phyloP scores from a whole-genome alignment of 2,113 vertebrate species.

The Abramis brama region DNA sequence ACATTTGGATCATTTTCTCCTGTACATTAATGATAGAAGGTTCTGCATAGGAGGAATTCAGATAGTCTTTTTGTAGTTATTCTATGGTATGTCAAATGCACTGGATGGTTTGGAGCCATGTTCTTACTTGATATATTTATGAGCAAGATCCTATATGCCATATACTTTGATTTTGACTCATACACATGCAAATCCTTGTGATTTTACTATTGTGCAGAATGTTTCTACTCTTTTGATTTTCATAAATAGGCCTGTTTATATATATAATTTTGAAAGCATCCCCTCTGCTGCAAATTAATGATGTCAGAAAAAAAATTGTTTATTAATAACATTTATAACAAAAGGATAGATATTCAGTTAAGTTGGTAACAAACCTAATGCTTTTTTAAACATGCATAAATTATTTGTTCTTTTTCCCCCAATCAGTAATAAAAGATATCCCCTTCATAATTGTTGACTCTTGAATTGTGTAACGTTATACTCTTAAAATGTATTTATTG shows the following conservation, averaged over 20 bases:
- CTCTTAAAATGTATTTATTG: not conserved
- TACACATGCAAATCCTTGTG: not conserved
- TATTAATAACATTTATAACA: constrained; percentile 8
- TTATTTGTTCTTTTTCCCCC: constrained; percentile 3
- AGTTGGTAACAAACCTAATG: constrained; percentile 13
- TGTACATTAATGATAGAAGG: constrained; percentile 15
- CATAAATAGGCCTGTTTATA: constrained; percentile 28
- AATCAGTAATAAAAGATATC: constrained; percentile 13
- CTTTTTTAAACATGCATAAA: constrained; percentile 25
- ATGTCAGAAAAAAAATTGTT: not conserved
- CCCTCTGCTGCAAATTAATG: constrained; percentile 19
- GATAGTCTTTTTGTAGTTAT: constrained; percentile 13
- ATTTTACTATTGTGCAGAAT: constrained; percentile 23
- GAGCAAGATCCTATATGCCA: constrained; percentile 28
- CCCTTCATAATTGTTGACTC: not conserved
- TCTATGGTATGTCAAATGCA: constrained; percentile 36
- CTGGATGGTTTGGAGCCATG: constrained; percentile 34
- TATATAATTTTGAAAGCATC: constrained; percentile 11
- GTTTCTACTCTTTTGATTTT: constrained; percentile 27
- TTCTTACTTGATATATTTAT: constrained; percentile 31
- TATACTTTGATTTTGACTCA: constrained; percentile 17
- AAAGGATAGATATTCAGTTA: not conserved
- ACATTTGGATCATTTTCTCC: not conserved
- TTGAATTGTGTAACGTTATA: not conserved
- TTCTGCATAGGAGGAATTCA: not conserved